These are phyloP conservation scores for Smutsia temminckii DNA, from an alignment of 2,797 vertebrate genomes.

Conservation along the genomic window DNA sequence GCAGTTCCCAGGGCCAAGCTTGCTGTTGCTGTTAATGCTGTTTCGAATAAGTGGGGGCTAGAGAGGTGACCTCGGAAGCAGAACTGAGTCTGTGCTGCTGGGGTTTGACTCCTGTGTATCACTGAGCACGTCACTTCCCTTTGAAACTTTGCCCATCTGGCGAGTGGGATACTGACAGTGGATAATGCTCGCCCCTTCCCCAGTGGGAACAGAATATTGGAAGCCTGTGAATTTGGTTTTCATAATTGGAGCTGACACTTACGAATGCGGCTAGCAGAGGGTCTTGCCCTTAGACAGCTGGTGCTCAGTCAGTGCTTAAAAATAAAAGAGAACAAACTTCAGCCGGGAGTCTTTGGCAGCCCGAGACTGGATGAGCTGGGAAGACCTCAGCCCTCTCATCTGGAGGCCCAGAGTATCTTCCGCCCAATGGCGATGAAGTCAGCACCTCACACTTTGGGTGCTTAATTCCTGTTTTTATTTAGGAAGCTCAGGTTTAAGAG, in stretches of 20 bases:
- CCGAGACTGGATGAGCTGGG: neutral
- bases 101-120: neutral
- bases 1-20: neutral
- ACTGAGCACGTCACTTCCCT: neutral
- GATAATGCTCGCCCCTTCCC: too few species aligned
- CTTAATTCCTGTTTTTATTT: neutral
- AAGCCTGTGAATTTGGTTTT: neutral
- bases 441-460: neutral
- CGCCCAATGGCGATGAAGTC: fast-evolving
- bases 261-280: neutral
- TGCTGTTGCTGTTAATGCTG: neutral
- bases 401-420: too few species aligned
- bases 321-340: neutral
- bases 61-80: neutral
- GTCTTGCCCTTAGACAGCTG: neutral
- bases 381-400: neutral
- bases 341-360: neutral
- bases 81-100: neutral
- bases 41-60: neutral
- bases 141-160: neutral
- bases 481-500: neutral
- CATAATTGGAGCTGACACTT: neutral
- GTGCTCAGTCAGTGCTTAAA: neutral
- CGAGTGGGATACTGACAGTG: neutral
- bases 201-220: neutral